Base-by-base conservation (phyloP, 2,113 vertebrate genomes). In the Phrynosoma platyrhinos region DNA sequence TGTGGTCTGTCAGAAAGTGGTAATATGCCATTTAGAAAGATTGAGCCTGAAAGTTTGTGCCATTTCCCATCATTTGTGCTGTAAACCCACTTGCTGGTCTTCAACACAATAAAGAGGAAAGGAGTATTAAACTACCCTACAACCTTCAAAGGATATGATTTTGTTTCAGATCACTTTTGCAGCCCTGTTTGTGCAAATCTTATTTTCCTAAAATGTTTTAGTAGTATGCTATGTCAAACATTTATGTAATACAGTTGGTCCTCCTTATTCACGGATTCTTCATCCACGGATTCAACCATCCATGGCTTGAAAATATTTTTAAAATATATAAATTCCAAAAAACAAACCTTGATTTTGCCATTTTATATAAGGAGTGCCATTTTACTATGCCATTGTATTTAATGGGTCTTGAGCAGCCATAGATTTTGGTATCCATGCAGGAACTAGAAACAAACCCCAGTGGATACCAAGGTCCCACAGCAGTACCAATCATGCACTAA, bases 31-130 rank as follows among this genome's bases (percentile, higher is more conserved):
- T 71, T 62, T 88, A 89, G 79, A 79, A 84, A n/a, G 27, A 0
- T 0, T 55, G 82, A 88, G 23, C 14, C 72, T 25, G 69, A 30
- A 10, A 78, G 36, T 79, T 83, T 87, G 75, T 52, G 1, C 58
- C 9, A 12, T 79, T 89, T 90, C 32, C 87, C 90, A 32, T 25
- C 80, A n/a, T 71, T 82, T 77, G 75, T 42, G 62, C 27, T 82
- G 16, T 82, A 86, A 86, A 69, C 47, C 71, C 68, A 47, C 71
- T 66, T 8, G 72, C 25, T 68, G 72, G 53, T 83, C 64, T 36
- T 88, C 47, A 53, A 62, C 87, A 85, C 87, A 89, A 82, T 72
- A 69, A 36, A 90, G 30, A 89, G 84, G 20, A 55, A 47, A 13
- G 66, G 83, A 55, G 74, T 84, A n/a, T 72, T 88, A 78, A 55